These are phyloP conservation scores for Asarcornis scutulata DNA, from an alignment of 2,113 vertebrate species.

Conservation along the genomic window DNA sequence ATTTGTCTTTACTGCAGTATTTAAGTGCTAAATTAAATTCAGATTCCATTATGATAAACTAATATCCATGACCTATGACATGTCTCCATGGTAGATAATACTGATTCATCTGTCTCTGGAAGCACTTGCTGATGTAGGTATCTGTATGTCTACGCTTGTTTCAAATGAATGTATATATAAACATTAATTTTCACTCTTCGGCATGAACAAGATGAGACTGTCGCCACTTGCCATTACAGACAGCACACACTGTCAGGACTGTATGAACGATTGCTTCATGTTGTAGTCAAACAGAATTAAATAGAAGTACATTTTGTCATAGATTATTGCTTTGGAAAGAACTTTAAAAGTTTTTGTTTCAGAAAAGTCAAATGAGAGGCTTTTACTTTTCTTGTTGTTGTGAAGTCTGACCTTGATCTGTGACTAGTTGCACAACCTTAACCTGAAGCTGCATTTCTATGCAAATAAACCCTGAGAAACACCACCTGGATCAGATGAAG, in stretches of 20 bases:
- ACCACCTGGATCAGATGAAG: background rate
- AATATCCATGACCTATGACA: background rate
- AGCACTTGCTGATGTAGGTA: background rate
- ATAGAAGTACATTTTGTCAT: background rate
- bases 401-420: background rate
- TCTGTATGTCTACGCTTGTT: background rate
- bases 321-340: background rate
- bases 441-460: background rate
- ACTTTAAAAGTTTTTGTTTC: background rate
- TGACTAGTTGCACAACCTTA: background rate
- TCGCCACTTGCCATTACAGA: background rate
- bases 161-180: background rate
- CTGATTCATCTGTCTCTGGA: background rate
- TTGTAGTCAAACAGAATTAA: background rate
- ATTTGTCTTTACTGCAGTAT: background rate
- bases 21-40: background rate
- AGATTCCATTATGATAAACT: slow-evolving; percentile 27
- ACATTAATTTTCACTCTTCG: slow-evolving; percentile 1
- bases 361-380: background rate
- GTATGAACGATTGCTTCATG: background rate
- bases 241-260: background rate
- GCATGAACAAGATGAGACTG: background rate
- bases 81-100: background rate
- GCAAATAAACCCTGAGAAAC: slow-evolving; percentile 18
- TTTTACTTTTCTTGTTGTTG: background rate